These are phyloP conservation scores for Toxotes jaculatrix DNA, from an alignment of 2,113 vertebrate genomes.

Conservation along the genomic window DNA sequence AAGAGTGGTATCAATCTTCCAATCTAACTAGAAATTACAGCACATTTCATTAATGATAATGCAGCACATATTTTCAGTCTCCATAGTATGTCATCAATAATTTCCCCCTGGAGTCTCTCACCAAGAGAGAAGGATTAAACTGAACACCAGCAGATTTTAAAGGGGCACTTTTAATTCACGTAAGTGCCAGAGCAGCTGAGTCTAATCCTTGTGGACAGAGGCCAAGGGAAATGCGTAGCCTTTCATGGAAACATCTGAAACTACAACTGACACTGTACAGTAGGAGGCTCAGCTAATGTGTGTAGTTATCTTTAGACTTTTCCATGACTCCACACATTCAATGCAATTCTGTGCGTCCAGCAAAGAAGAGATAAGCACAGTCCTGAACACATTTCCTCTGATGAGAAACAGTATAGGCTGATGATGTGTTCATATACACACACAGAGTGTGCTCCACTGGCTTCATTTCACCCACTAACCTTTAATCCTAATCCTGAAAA, in stretches of 20 bases:
- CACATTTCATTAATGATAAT: not conserved
- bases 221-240: conserved; percentile 36
- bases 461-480: conserved; percentile 15
- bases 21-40: not conserved
- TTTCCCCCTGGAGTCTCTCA: conserved; percentile 33
- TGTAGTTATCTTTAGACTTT: conserved; percentile 26
- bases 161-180: conserved; percentile 56
- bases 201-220: conserved; percentile 51
- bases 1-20: not conserved
- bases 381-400: conserved; percentile 20
- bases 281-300: not conserved
- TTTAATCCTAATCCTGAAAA: conserved; percentile 33
- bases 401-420: conserved; percentile 3
- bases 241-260: conserved; percentile 31
- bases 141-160: conserved; percentile 55
- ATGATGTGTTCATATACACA: not conserved
- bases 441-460: not conserved
- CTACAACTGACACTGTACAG: not conserved
- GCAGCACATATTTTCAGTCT: not conserved
- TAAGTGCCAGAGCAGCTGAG: conserved; percentile 34
- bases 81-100: not conserved
- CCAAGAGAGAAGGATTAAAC: conserved; percentile 47
- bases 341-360: too few species aligned
- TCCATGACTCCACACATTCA: not conserved
- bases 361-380: not conserved